Evolutionary conservation across 35 echinoderm and acorn worm genomes (phyloP).

Genomic region (Ophioderma brevispina): DNA sequence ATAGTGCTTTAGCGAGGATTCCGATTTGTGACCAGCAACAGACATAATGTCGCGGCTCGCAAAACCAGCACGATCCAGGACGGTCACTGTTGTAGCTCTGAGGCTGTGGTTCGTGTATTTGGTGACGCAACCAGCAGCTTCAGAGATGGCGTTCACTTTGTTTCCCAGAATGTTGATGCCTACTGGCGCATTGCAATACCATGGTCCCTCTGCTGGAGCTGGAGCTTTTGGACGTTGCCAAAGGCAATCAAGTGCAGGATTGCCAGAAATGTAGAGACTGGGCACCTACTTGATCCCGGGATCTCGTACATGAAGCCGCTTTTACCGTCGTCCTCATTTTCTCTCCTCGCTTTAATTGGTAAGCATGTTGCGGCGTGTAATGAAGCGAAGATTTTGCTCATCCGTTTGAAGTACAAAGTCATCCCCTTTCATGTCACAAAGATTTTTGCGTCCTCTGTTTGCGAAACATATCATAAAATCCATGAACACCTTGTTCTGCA

Average conservation of each 20-base stretch:
- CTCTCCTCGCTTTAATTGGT: slow-evolving; percentile 25
- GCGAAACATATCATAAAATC: slow-evolving; percentile 61
- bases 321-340: slow-evolving; percentile 29
- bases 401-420: slow-evolving; percentile 29
- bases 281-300: slow-evolving; percentile 36
- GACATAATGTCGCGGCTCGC: too few species aligned
- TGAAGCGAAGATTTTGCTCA: slow-evolving; percentile 27
- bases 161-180: slow-evolving; percentile 44
- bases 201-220: slow-evolving; percentile 8
- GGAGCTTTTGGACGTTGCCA: slow-evolving; percentile 35
- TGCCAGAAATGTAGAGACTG: slow-evolving; percentile 7
- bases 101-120: too few species aligned
- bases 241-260: slow-evolving; percentile 12
- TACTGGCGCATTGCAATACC: slow-evolving; percentile 23
- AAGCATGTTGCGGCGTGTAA: slow-evolving; percentile 2
- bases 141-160: slow-evolving; percentile 52
- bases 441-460: slow-evolving; percentile 22
- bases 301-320: slow-evolving; percentile 56
- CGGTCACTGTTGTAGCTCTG: too few species aligned
- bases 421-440: slow-evolving; percentile 25
- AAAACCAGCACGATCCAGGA: slow-evolving; percentile 53
- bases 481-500: slow-evolving; percentile 65
- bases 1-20: too few species aligned
- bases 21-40: too few species aligned
- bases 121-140: slow-evolving; percentile 51